Percentiles rank a stretch among this genome's conserved stretches.
phyloP scores from a whole-genome alignment of 2,113 vertebrate genomes.

The Hemibagrus wyckioides region DNA sequence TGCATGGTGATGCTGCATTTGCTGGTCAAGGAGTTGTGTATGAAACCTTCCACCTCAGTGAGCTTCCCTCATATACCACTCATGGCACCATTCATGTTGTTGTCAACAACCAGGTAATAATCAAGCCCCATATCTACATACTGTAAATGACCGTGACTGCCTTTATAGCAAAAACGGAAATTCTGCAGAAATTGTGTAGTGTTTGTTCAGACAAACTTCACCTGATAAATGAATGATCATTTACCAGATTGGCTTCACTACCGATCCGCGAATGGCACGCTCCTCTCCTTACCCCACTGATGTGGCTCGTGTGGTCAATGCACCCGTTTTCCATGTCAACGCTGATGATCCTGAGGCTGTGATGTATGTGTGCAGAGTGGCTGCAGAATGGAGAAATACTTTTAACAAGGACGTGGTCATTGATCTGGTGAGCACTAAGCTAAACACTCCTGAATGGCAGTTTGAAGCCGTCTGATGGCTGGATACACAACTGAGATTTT shows the following conservation, averaged over 20 bases:
- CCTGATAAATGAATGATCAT: neutral
- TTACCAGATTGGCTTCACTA: slow-evolving; percentile 92
- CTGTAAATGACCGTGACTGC: neutral
- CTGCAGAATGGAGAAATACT: slow-evolving; percentile 92
- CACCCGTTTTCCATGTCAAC: slow-evolving; percentile 96
- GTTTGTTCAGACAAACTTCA: neutral
- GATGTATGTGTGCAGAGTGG: slow-evolving; percentile 94
- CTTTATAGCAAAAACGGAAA: neutral
- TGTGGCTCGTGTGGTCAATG: slow-evolving; percentile 93
- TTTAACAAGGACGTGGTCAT: slow-evolving; percentile 98
- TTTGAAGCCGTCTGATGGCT: neutral
- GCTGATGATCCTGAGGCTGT: slow-evolving; percentile 94
- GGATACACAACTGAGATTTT: neutral
- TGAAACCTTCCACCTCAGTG: slow-evolving; percentile 93
- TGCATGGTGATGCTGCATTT: slow-evolving; percentile 94
- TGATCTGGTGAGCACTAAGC: slow-evolving; percentile 81
- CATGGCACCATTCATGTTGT: slow-evolving; percentile 96
- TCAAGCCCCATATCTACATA: neutral
- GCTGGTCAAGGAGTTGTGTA: slow-evolving; percentile 97
- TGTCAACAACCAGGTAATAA: slow-evolving; percentile 92
- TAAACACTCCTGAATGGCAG: neutral
- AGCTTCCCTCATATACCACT: slow-evolving; percentile 94
- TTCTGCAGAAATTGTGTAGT: neutral
- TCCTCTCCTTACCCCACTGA: slow-evolving; percentile 96
- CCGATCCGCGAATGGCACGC: slow-evolving; percentile 92